phyloP scores from a whole-genome alignment of 2,888 invertebrate species.

The Brachyptera risi region DNA sequence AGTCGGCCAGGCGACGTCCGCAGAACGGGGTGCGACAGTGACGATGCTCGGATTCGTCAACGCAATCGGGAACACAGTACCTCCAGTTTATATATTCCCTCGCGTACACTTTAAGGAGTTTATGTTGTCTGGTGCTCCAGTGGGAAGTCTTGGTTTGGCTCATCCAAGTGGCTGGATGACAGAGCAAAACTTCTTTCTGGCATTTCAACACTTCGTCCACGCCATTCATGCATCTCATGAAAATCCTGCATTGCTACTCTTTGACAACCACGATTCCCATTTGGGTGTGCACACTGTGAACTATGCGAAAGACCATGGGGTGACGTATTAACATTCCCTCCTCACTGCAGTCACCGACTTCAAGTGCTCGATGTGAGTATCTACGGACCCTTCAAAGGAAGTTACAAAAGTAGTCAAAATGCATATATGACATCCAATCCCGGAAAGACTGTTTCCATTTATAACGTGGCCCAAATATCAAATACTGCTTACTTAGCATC shows the following conservation, averaged over 20 bases:
- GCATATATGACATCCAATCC: slow-evolving; percentile 27
- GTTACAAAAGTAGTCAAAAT: no score
- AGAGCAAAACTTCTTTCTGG: slow-evolving; percentile 33
- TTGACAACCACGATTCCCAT: slow-evolving; percentile 43
- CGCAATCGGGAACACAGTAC: neutral
- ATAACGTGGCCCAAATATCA: slow-evolving; percentile 22
- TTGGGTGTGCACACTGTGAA: slow-evolving; percentile 35
- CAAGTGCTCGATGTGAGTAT: slow-evolving; percentile 44
- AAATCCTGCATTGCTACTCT: slow-evolving; percentile 34
- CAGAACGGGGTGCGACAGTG: neutral
- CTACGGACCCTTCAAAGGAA: slow-evolving; percentile 43
- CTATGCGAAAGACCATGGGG: slow-evolving; percentile 40
- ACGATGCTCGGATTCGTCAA: neutral
- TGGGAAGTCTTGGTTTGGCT: slow-evolving; percentile 32
- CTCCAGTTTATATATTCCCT: no score
- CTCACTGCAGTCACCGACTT: slow-evolving; percentile 44
- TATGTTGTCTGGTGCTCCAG: slow-evolving; percentile 26
- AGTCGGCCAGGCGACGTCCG: neutral
- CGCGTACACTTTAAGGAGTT: neutral
- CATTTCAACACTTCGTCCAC: slow-evolving; percentile 31
- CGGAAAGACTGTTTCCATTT: slow-evolving; percentile 33
- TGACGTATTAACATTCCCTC: slow-evolving; percentile 42
- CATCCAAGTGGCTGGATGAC: no score
- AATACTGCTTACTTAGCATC: slow-evolving; percentile 38
- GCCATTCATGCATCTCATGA: slow-evolving; percentile 24